Evolutionary conservation across 2,113 vertebrate species (phyloP).

Genomic region (Mesoclemmys tuberculata): DNA sequence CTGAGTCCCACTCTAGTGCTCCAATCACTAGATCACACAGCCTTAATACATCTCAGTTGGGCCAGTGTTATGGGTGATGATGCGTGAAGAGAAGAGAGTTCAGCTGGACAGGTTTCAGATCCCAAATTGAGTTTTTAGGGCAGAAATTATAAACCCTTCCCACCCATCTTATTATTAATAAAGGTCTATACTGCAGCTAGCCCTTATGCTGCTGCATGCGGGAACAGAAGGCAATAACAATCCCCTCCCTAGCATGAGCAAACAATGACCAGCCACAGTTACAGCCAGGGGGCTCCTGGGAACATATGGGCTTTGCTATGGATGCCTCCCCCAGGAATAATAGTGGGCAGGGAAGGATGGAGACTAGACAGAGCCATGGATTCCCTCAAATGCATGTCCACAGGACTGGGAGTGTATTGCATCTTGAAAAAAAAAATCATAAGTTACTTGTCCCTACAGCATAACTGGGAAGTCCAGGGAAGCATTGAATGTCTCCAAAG

Average conservation of each 20-base stretch:
- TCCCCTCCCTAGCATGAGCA: background rate
- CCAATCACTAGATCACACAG: background rate
- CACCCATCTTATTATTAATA: background rate
- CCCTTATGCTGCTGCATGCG: background rate
- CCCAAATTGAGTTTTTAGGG: conserved; percentile 11
- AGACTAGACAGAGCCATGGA: background rate
- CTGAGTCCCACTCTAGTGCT: background rate
- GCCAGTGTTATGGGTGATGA: background rate
- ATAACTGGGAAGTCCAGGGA: background rate
- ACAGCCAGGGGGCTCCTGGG: background rate
- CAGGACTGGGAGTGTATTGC: fast-evolving
- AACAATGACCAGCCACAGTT: background rate
- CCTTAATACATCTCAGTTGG: background rate
- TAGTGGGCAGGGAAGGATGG: background rate
- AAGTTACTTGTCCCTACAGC: background rate
- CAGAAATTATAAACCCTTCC: background rate
- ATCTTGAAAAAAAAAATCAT: background rate
- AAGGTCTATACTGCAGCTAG: background rate
- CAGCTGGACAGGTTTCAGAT: conserved; percentile 25
- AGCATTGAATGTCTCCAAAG: background rate
- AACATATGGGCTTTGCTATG: background rate
- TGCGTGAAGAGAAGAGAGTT: background rate
- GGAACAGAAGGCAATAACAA: background rate
- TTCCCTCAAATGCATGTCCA: background rate
- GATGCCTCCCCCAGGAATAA: background rate